Evolutionary conservation across 2,113 vertebrate species (phyloP).

Genomic region (Spheniscus mendiculus): DNA sequence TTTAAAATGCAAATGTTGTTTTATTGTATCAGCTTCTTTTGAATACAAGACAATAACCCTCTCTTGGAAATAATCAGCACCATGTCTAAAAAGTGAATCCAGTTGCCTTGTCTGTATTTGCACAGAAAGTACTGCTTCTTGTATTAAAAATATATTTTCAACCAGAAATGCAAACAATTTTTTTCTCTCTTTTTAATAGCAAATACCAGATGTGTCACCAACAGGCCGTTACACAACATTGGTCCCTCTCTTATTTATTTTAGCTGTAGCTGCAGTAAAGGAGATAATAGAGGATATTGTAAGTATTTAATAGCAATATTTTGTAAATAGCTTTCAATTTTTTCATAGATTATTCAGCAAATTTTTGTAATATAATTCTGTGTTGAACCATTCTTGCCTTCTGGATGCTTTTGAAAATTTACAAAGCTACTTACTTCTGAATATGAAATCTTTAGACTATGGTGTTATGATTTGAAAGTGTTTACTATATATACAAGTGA

Average conservation of each 20-base stretch:
- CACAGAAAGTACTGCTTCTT: neutral
- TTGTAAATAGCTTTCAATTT: neutral
- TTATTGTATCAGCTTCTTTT: neutral
- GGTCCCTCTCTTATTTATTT: slow-evolving; percentile 96
- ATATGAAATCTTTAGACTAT: neutral
- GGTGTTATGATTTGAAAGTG: neutral
- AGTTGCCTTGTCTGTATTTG: neutral
- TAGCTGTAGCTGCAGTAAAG: slow-evolving; percentile 95
- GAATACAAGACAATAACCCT: neutral
- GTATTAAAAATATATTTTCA: neutral
- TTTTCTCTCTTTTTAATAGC: slow-evolving; percentile 70
- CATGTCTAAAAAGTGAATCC: neutral
- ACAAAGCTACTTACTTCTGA: neutral
- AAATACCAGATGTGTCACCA: slow-evolving; percentile 99
- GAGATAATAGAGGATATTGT: slow-evolving; percentile 99
- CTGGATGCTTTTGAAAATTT: neutral
- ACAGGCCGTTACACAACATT: slow-evolving; percentile 97
- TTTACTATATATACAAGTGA: neutral
- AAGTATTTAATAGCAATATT: slow-evolving; percentile 66
- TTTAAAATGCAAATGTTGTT: neutral
- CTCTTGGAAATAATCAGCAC: neutral
- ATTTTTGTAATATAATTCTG: neutral
- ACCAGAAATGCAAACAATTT: neutral
- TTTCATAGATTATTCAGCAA: neutral
- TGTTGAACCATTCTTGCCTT: neutral